Percentiles rank a stretch among this genome's conserved stretches.
phyloP scores from a whole-genome alignment of 1,140 invertebrate species.

The Laupala kohalensis region DNA sequence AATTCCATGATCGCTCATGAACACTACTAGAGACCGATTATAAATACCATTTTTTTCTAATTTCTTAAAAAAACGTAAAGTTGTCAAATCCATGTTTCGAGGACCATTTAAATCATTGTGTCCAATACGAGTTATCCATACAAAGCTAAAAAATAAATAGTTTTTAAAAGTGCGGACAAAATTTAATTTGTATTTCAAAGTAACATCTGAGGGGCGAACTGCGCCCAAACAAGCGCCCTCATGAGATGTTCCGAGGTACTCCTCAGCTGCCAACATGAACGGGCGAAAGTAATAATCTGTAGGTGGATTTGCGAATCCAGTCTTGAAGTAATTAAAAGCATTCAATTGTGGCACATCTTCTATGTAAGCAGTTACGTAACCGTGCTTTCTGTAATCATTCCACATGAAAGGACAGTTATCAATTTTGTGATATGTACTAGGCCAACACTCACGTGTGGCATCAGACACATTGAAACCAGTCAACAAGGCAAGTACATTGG shows the following conservation, averaged over 20 bases:
- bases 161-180: conserved; percentile 38
- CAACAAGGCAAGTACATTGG: conserved; percentile 64
- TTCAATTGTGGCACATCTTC: conserved; percentile 64
- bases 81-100: conserved; percentile 2
- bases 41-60: neutral
- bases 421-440: conserved; percentile 6
- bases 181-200: conserved; percentile 28
- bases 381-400: conserved; percentile 53
- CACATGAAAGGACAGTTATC: conserved; percentile 61
- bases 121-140: conserved; percentile 17
- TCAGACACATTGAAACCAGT: conserved; percentile 33
- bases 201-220: conserved; percentile 16
- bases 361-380: conserved; percentile 62
- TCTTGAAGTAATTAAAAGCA: conserved; percentile 67
- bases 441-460: conserved; percentile 15
- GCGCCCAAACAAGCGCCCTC: conserved; percentile 20
- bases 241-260: conserved; percentile 14
- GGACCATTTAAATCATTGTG: conserved; percentile 18
- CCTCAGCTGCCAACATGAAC: conserved; percentile 35
- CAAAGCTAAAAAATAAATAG: conserved; percentile 31
- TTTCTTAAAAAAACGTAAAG: conserved; percentile 6
- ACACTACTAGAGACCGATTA: conserved; percentile 8
- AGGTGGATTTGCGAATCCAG: conserved; percentile 62
- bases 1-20: conserved; percentile 72
- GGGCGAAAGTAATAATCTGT: conserved; percentile 71